Evolutionary conservation across 2,888 invertebrate species (phyloP), one percentile per base, ranked within the genome.

Genomic region (Anthophora plumipes): DNA sequence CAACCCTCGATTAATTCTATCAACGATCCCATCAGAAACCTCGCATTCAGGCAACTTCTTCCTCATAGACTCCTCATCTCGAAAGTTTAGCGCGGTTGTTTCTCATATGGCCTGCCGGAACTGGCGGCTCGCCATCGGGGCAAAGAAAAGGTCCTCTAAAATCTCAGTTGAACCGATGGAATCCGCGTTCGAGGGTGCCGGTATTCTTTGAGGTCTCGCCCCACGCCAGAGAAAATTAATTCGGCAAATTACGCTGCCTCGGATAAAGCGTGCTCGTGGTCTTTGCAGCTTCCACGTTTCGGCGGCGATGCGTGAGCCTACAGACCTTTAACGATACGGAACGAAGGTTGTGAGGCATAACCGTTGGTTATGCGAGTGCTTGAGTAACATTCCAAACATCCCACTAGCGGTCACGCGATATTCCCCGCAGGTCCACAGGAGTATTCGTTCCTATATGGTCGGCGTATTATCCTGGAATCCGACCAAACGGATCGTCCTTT

Each of bases 351-450:
- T 78, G 22, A 25, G 77, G 83, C 83, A 87, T 85, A 87, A 88
- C 88, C 83, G 81, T 85, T 78, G 87, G 83, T 87, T 88, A 88
- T 87, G 83, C 87, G 83, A 79, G 82, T 79, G 86, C 82, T 77
- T 80, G 85, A 85, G 80, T 85, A 87, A 89, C 88, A 88, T 88
- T 88, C 88, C 88, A 83, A 87, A 83, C 88, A 87, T 88, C 88
- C 85, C 83, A 88, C 87, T 85, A 89, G 77, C 82, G 88, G 88
- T 88, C 88, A 88, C 88, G 88, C 88, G 86, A 88, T 88, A 87
- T 87, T 85, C 83, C 76, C 77, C 82, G 77, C n/a, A 82, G 82
- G 78, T 85, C 80, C 85, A n/a, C n/a, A 70, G 74, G 50, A 83
- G 75, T 84, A 85, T 85, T 88, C 86, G 82, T 81, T 86, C 81